Percentiles rank a stretch among this genome's conserved stretches.
Evolutionary conservation across 2,888 invertebrate species (phyloP).

Genomic region (Cremastinae sp.): DNA sequence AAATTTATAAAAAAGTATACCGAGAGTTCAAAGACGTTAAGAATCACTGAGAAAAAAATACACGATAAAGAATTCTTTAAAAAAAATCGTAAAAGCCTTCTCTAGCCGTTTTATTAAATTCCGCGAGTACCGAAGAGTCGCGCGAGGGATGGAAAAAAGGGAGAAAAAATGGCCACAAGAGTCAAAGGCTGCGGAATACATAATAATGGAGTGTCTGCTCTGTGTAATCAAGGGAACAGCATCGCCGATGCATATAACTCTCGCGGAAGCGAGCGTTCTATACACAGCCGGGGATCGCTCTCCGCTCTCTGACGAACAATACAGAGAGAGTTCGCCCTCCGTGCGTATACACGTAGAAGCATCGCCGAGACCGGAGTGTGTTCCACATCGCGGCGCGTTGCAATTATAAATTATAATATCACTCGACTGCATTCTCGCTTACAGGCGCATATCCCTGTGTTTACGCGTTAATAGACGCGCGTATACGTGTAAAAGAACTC

Average conservation of each 20-base stretch:
- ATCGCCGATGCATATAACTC: conserved; percentile 51
- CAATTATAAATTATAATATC: conserved; percentile 60
- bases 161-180: not conserved
- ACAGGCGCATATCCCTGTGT: conserved; percentile 12
- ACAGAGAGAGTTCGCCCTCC: conserved; percentile 1
- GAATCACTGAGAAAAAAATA: no score
- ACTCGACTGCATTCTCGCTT: conserved; percentile 50
- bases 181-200: conserved; percentile 32
- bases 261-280: conserved; percentile 56
- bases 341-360: conserved; percentile 43
- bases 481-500: not conserved
- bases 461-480: conserved; percentile 6
- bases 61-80: no score
- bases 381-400: conserved; percentile 59
- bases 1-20: no score
- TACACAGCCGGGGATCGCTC: no score
- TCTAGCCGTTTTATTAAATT: no score
- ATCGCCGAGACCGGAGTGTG: no score
- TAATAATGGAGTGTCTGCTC: conserved; percentile 33
- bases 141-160: not conserved
- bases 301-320: conserved; percentile 48
- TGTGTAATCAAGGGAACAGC: conserved; percentile 48
- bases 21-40: no score
- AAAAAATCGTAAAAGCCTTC: no score
- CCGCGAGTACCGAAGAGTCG: not conserved